Percentiles rank a stretch among this genome's conserved stretches.
phyloP scores from a whole-genome alignment of 2,113 vertebrate genomes.

The Syngnathus typhle region DNA sequence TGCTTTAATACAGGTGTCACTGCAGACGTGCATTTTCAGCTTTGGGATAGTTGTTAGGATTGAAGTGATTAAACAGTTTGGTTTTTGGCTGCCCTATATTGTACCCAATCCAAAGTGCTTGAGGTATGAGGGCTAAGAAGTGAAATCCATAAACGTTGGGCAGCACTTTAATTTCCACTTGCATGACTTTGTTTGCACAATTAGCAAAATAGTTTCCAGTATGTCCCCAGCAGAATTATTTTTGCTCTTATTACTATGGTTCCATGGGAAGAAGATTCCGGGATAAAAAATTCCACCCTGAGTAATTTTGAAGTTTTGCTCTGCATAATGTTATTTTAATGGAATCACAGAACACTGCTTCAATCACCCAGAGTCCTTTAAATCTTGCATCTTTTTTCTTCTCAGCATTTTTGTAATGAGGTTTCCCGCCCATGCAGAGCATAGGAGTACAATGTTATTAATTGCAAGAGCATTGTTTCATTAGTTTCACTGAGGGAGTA shows the following conservation, averaged over 20 bases:
- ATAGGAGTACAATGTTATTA: conserved; percentile 66
- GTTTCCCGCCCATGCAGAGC: conserved; percentile 70
- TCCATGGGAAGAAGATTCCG: conserved; percentile 9
- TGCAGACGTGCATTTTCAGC: conserved; percentile 9
- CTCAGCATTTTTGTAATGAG: conserved; percentile 71
- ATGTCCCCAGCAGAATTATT: background rate
- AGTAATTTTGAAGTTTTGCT: background rate
- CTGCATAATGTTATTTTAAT: conserved; percentile 56
- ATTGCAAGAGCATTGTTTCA: conserved; percentile 53
- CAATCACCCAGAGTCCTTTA: conserved; percentile 61
- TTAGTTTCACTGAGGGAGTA: conserved; percentile 53
- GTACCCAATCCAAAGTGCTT: background rate
- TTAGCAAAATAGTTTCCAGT: conserved; percentile 15
- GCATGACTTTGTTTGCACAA: conserved; percentile 17
- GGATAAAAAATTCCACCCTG: conserved; percentile 10
- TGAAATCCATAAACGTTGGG: background rate
- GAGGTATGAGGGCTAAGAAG: background rate
- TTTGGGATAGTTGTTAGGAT: background rate
- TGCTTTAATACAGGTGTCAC: conserved; percentile 6
- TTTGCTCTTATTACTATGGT: conserved; percentile 10
- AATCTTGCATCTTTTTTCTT: conserved; percentile 62
- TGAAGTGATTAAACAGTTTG: no score
- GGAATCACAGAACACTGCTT: conserved; percentile 60
- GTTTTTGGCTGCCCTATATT: no score
- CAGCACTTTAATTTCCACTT: background rate